Evolutionary conservation across 2,888 invertebrate genomes (phyloP).

Genomic region (Eupithecia inturbata): DNA sequence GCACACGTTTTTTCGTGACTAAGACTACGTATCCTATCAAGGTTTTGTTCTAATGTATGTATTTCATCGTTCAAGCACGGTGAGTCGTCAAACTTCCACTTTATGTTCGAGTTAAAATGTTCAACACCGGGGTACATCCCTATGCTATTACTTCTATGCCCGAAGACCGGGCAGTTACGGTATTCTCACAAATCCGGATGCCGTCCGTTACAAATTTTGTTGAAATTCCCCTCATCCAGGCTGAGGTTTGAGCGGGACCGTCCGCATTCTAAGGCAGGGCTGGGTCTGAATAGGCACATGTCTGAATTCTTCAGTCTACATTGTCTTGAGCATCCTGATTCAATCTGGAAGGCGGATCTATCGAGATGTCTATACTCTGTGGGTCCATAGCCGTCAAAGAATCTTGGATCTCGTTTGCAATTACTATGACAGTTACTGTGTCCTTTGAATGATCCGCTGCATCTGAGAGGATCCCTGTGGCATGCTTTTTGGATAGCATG

Average conservation of each 20-base stretch:
- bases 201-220: slow-evolving; percentile 77
- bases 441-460: slow-evolving; percentile 79
- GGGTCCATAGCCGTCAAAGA: slow-evolving; percentile 73
- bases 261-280: slow-evolving; percentile 71
- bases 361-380: slow-evolving; percentile 76
- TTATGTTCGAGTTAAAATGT: slow-evolving; percentile 79
- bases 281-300: slow-evolving; percentile 77
- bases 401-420: slow-evolving; percentile 78
- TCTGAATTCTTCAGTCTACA: slow-evolving; percentile 80
- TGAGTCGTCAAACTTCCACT: slow-evolving; percentile 79
- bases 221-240: slow-evolving; percentile 79
- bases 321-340: slow-evolving; percentile 74
- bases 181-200: slow-evolving; percentile 83
- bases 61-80: slow-evolving; percentile 69
- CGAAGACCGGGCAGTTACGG: slow-evolving; percentile 81
- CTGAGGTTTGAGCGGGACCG: slow-evolving; percentile 80
- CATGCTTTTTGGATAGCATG: slow-evolving; percentile 87
- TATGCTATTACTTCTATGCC: slow-evolving; percentile 82
- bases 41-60: slow-evolving; percentile 76
- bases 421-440: slow-evolving; percentile 60
- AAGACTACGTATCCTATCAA: slow-evolving; percentile 79
- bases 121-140: slow-evolving; percentile 79
- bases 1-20: slow-evolving; percentile 76
- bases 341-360: slow-evolving; percentile 78
- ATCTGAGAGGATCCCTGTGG: slow-evolving; percentile 73